Evolutionary conservation across 2,797 vertebrate species (phyloP), one percentile per base, ranked within the genome.

Genomic region (Gambusia yucatana): DNA sequence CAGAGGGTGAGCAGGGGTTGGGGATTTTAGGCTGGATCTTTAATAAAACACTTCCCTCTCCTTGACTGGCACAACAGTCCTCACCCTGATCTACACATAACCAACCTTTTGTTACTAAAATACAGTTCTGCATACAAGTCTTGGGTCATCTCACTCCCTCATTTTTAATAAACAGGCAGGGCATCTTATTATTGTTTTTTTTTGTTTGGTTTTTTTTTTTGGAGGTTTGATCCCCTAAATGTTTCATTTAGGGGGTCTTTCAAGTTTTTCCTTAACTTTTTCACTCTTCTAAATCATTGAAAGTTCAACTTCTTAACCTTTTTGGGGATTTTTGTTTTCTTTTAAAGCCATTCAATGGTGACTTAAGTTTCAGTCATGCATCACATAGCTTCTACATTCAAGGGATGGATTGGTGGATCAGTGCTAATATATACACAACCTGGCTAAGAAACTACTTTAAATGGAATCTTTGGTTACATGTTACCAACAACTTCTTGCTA

Each of bases 21-120:
- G 79, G 87, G 82, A 11, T 88, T 91, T 81, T 83, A 91, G 86
- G 78, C 83, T 80, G 81, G 88, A 79, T 87, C 91, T 93, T 93
- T 94, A 94, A 94, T 93, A 91, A 93, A 92, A 93, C 92, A 91
- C 88, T 87, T 92, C 89, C 86, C 89, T 88, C 90, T 86, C 86
- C 84, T 91, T 83, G 79, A 88, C 88, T 87, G 86, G 87, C 88
- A 91, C 75, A 89, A 83, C 86, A 76, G 74, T 84, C 79, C 84
- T 83, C 77, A 81, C 86, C 84, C 82, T 33, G 61, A 82, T 77
- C 84, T 82, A 75, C 73, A 91, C 76, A 87, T 84, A 91, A 90
- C 88, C 87, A 77, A 80, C 88, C 87, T 94, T 69, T 94, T 94
- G 90, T 93, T 91, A 73, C 73, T 39, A n/a, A 77, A 69, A 88